Conservation (phyloP, 1,140 invertebrate species). For the Tribolium castaneum region DNA sequence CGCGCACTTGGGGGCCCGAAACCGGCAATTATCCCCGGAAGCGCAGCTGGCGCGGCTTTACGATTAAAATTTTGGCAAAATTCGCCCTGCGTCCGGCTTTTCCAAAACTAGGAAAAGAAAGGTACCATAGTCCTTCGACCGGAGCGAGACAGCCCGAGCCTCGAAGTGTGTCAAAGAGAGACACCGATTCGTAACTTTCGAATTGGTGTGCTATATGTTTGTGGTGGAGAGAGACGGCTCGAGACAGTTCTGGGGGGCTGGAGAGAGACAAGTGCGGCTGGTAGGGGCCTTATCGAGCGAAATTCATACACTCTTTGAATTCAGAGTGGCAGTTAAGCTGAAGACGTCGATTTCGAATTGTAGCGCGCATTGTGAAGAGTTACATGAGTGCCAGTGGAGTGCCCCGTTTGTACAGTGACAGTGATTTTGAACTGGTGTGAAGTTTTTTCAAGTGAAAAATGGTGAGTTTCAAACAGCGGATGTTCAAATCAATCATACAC, state of each 20-base stretch:
- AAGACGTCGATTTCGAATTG: slow-evolving; percentile 22
- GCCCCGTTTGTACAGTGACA: slow-evolving; percentile 7
- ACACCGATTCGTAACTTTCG: slow-evolving; percentile 57
- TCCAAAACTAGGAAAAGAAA: slow-evolving; percentile 54
- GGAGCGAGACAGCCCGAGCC: slow-evolving; percentile 35
- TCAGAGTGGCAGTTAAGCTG: slow-evolving; percentile 34
- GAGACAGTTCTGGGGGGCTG: not conserved
- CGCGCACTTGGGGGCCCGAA: not conserved
- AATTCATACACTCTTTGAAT: slow-evolving; percentile 49
- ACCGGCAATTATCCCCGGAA: not conserved
- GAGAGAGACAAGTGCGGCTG: slow-evolving; percentile 47
- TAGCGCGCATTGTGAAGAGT: slow-evolving; percentile 15
- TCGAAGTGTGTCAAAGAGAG: slow-evolving; percentile 50
- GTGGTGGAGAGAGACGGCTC: slow-evolving; percentile 43
- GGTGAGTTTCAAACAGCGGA: slow-evolving; percentile 4
- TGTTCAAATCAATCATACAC: not conserved
- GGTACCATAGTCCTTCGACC: slow-evolving; percentile 49
- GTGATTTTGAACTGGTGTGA: slow-evolving; percentile 1
- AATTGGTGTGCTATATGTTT: slow-evolving; percentile 60
- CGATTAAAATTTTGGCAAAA: not conserved
- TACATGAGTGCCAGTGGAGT: slow-evolving; percentile 26
- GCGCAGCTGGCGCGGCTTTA: not conserved
- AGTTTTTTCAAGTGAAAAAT: not conserved
- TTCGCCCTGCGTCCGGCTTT: not conserved
- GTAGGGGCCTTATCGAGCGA: slow-evolving; percentile 57